Conservation (phyloP, 2,888 invertebrate genomes). For the Seira musarum region DNA sequence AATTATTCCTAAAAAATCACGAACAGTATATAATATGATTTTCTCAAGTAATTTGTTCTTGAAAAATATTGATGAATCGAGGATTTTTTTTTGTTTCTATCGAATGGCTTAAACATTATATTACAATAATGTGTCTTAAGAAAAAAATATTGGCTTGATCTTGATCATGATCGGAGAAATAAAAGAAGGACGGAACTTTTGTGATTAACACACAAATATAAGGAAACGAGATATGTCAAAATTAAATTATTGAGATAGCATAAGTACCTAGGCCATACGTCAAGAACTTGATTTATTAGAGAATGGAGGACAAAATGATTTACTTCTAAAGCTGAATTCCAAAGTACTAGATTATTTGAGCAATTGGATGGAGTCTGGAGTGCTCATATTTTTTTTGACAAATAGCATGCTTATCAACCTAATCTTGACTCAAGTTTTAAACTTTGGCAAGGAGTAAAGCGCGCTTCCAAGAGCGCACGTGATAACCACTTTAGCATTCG, state of each 20-base stretch:
- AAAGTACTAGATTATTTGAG: too few species aligned
- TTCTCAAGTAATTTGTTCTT: not conserved
- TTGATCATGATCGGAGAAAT: too few species aligned
- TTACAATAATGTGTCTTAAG: not conserved
- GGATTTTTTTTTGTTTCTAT: not conserved
- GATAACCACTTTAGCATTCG: conserved; percentile 8
- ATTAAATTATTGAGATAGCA: too few species aligned
- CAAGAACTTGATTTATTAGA: too few species aligned
- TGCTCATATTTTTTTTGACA: not conserved
- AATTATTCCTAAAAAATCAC: conserved; percentile 1
- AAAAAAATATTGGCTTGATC: not conserved
- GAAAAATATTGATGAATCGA: not conserved
- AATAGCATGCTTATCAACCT: conserved; percentile 11
- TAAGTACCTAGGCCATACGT: too few species aligned
- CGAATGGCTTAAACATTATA: not conserved
- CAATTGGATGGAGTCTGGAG: too few species aligned
- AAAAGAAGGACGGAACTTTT: conserved; percentile 14
- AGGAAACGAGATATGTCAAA: not conserved
- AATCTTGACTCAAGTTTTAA: not conserved
- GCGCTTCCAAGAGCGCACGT: not conserved
- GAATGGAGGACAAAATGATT: too few species aligned
- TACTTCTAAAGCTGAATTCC: too few species aligned
- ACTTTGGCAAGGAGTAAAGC: not conserved
- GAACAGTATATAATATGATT: not conserved
- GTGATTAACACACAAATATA: not conserved